Evolutionary conservation across 2,797 vertebrate species (phyloP), one percentile per base, ranked within the genome.

Genomic region (Melanotaenia nigrans): DNA sequence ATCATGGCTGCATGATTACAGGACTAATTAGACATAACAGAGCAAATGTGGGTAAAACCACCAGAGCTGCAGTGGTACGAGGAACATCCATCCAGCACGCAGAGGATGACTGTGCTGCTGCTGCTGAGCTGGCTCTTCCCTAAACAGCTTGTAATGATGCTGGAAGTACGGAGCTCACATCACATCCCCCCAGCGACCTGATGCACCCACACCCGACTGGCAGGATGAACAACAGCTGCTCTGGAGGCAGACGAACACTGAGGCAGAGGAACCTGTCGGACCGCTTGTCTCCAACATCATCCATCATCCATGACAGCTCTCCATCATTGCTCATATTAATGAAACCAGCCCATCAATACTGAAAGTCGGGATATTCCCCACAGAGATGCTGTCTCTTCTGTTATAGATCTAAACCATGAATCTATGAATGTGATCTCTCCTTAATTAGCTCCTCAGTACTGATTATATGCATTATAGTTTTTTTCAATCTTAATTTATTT

Each of bases 21-120:
- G 65, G 81, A 79, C 90, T 92, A 93, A 94, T 93, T 92, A 89
- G 85, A 93, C 88, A 85, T 83, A 92, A 87, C 90, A 85, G 83
- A 87, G 71, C 87, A 89, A 92, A 90, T 88, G 88, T 81, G 77
- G 90, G 82, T 75, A 81, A 78, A 90, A 88, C 84, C 85, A 47
- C 73, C 59, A 78, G 72, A 79, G 84, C 74, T 49, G 30, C 70
- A 30, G 83, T 55, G 68, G 82, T 81, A 85, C 76, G 81, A 89
- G 71, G 77, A 88, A 88, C 89, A 85, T 85, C 77, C 75, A 77
- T 77, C 78, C 75, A 76, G 81, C 80, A 28, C 61, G 74, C 63
- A 65, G 68, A 69, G 49, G 71, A 80, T 62, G 70, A 62, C 80
- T 59, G 49, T 47, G 68, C 61, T 57, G 69, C 59, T 67, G 60